Conservation (phyloP, 2,888 invertebrate species). For the Melanargia galathea region DNA sequence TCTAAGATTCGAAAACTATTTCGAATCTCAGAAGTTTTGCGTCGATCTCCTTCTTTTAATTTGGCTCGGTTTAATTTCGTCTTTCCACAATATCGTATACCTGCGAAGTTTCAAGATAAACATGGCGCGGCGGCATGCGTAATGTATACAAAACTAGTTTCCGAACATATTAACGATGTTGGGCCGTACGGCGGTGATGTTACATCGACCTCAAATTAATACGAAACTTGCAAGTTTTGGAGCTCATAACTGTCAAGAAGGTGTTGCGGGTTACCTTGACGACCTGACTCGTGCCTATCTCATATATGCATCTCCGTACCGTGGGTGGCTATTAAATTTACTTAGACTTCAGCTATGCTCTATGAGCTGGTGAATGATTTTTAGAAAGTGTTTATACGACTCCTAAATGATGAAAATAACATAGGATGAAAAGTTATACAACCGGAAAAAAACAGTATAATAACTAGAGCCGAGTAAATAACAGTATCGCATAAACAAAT, state of each 20-base stretch:
- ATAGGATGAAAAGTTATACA: no score
- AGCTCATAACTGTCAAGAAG: constrained; percentile 56
- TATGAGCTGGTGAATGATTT: background rate
- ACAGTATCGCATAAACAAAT: no score
- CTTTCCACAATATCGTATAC: constrained; percentile 3
- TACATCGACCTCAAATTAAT: constrained; percentile 44
- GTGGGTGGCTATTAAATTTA: constrained; percentile 33
- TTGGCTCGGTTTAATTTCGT: background rate
- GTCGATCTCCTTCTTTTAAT: background rate
- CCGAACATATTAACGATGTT: constrained; percentile 36
- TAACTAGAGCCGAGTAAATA: no score
- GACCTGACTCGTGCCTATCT: constrained; percentile 24
- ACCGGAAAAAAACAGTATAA: no score
- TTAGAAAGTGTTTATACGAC: no score
- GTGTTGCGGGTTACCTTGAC: constrained; percentile 46
- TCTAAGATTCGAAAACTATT: no score
- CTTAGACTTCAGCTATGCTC: constrained; percentile 15
- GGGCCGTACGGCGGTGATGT: constrained; percentile 38
- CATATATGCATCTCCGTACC: constrained; percentile 23
- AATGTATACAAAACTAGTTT: constrained; percentile 14
- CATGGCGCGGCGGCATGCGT: background rate
- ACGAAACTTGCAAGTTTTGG: constrained; percentile 47
- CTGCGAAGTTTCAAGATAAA: constrained; percentile 10
- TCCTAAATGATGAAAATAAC: no score
- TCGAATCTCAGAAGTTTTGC: no score